Evolutionary conservation across 2,888 invertebrate genomes (phyloP).

Genomic region (Mechanitis messenoides): DNA sequence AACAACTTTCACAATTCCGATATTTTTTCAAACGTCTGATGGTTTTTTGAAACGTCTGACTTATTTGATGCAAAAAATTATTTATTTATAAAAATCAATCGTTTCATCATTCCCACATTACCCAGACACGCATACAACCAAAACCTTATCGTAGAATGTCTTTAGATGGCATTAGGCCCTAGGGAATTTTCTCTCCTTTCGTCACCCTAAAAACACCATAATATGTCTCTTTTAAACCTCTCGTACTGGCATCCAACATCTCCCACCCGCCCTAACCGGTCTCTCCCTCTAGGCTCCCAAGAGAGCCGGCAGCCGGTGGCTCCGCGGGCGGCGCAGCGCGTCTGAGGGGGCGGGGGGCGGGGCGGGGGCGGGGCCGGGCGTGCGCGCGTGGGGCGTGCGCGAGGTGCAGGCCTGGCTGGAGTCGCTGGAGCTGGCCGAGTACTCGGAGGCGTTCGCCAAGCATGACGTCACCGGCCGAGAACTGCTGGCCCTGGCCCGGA

Average conservation of each 20-base stretch:
- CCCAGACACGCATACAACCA: slow-evolving; percentile 37
- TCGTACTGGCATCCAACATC: slow-evolving; percentile 16
- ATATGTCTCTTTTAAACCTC: not conserved
- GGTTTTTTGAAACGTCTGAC: too few species aligned
- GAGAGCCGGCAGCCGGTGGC: slow-evolving; percentile 58
- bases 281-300: slow-evolving; percentile 56
- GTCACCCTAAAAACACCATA: not conserved
- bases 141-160: slow-evolving; percentile 55
- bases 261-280: slow-evolving; percentile 31
- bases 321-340: slow-evolving; percentile 60
- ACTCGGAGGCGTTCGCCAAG: slow-evolving; percentile 90
- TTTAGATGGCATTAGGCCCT: slow-evolving; percentile 53
- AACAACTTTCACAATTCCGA: too few species aligned
- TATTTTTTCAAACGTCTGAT: not conserved
- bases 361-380: slow-evolving; percentile 53
- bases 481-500: slow-evolving; percentile 87
- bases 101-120: slow-evolving; percentile 38
- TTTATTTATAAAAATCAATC: slow-evolving; percentile 9
- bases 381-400: slow-evolving; percentile 85
- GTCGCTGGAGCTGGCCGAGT: slow-evolving; percentile 90
- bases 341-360: slow-evolving; percentile 49
- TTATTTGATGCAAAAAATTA: too few species aligned
- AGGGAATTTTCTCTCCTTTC: slow-evolving; percentile 27
- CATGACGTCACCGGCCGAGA: slow-evolving; percentile 96
- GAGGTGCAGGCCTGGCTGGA: slow-evolving; percentile 96